Percentiles rank a stretch among this genome's conserved stretches.
phyloP scores from a whole-genome alignment of 2,888 invertebrate species.

The Lucinisca nassula region DNA sequence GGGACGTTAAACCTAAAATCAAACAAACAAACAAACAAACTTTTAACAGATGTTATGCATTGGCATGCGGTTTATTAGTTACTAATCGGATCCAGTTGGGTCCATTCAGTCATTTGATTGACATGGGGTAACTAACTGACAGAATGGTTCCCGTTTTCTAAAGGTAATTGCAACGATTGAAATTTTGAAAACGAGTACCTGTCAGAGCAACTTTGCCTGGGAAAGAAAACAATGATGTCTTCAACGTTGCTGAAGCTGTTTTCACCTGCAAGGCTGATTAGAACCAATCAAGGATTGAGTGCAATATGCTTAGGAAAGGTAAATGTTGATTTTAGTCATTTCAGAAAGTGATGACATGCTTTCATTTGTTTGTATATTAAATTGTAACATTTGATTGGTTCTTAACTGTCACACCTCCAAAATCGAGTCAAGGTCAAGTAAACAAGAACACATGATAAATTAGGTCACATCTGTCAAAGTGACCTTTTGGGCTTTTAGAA shows the following conservation, averaged over 20 bases:
- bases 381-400: background rate
- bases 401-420: constrained; percentile 6
- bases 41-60: too few species aligned
- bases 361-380: background rate
- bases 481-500: too few species aligned
- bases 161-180: too few species aligned
- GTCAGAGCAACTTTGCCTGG: background rate
- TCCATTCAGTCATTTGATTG: too few species aligned
- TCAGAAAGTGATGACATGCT: background rate
- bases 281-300: background rate
- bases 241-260: constrained; percentile 48
- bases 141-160: too few species aligned
- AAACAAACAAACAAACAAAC: too few species aligned
- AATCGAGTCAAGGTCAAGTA: constrained; percentile 1
- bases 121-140: too few species aligned
- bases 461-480: too few species aligned
- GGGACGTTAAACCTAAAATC: too few species aligned
- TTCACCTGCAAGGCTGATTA: constrained; percentile 22
- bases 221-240: background rate
- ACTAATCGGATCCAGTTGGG: too few species aligned
- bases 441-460: too few species aligned
- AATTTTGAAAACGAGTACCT: background rate
- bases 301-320: constrained; percentile 1
- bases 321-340: background rate
- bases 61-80: too few species aligned